phyloP scores from a whole-genome alignment of 2,888 invertebrate genomes.

The Drosophila meridiana region DNA sequence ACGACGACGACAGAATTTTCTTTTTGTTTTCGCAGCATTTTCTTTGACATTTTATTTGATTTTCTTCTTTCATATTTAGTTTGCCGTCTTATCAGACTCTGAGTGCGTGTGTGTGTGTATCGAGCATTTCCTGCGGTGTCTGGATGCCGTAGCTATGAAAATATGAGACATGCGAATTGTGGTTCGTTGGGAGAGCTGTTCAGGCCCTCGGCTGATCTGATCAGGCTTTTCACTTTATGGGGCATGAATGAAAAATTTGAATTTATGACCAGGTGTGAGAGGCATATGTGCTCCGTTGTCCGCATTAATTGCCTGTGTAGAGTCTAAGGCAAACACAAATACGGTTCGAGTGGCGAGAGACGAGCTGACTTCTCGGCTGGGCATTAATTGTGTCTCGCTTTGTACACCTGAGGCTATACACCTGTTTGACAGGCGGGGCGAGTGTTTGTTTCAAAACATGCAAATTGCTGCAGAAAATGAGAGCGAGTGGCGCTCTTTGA shows the following conservation, averaged over 20 bases:
- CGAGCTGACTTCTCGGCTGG: slow-evolving; percentile 52
- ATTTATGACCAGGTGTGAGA: slow-evolving; percentile 38
- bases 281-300: neutral
- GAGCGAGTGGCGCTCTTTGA: slow-evolving; percentile 20
- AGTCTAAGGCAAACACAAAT: neutral
- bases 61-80: slow-evolving; percentile 6
- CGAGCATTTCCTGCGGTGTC: slow-evolving; percentile 13
- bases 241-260: slow-evolving; percentile 35
- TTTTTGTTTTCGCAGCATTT: slow-evolving; percentile 54
- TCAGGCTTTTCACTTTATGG: slow-evolving; percentile 39
- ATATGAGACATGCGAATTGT: slow-evolving; percentile 70
- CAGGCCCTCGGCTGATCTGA: slow-evolving; percentile 18
- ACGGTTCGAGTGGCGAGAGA: neutral
- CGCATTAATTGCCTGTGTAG: slow-evolving; percentile 26
- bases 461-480: slow-evolving; percentile 52
- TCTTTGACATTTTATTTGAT: slow-evolving; percentile 66
- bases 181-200: neutral
- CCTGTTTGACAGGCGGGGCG: slow-evolving; percentile 20
- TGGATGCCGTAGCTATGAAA: slow-evolving; percentile 52
- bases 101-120: neutral
- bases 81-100: neutral
- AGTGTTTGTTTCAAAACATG: slow-evolving; percentile 54
- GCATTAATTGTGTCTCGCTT: slow-evolving; percentile 26
- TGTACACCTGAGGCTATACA: slow-evolving; percentile 43
- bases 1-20: slow-evolving; percentile 27